These are phyloP conservation scores for Anhinga rufa DNA, from an alignment of 2,113 vertebrate species.

Conservation along the genomic window DNA sequence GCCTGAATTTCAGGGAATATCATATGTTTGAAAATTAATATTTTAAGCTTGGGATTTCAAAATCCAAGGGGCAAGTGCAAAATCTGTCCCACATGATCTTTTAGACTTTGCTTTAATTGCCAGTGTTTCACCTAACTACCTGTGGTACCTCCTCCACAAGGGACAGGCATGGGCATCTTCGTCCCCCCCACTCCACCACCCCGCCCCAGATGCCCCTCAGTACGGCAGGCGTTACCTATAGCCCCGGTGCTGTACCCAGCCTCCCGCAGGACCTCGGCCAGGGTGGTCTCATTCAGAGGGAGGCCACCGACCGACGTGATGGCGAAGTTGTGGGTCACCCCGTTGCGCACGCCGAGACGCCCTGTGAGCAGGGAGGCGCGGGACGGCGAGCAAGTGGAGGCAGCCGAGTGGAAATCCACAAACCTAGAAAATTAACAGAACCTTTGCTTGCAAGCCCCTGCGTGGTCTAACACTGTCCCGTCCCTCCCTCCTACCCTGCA, in stretches of 20 bases:
- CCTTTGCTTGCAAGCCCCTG: accelerated
- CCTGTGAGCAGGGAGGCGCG: constrained; percentile 91
- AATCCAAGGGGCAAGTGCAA: background rate
- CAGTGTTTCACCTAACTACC: accelerated
- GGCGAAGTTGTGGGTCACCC: constrained; percentile 93
- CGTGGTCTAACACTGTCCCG: accelerated
- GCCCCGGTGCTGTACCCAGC: constrained; percentile 87
- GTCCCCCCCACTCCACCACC: accelerated
- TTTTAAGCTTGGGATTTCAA: background rate
- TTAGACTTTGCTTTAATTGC: background rate
- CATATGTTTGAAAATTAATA: background rate
- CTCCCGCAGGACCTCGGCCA: constrained; percentile 80
- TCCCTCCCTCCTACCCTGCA: background rate
- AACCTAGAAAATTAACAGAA: constrained; percentile 67
- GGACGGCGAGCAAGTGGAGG: constrained; percentile 94
- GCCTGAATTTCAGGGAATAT: background rate
- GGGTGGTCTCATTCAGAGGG: constrained; percentile 88
- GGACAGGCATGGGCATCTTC: accelerated
- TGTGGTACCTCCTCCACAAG: background rate
- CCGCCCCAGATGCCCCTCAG: accelerated
- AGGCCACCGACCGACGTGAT: constrained; percentile 82
- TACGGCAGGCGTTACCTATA: constrained; percentile 69
- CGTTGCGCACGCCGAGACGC: constrained; percentile 86
- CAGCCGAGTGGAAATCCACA: constrained; percentile 90
- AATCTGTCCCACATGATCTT: background rate